Evolutionary conservation across 2,797 vertebrate genomes (phyloP).

Genomic region (Brachymystax lenok): DNA sequence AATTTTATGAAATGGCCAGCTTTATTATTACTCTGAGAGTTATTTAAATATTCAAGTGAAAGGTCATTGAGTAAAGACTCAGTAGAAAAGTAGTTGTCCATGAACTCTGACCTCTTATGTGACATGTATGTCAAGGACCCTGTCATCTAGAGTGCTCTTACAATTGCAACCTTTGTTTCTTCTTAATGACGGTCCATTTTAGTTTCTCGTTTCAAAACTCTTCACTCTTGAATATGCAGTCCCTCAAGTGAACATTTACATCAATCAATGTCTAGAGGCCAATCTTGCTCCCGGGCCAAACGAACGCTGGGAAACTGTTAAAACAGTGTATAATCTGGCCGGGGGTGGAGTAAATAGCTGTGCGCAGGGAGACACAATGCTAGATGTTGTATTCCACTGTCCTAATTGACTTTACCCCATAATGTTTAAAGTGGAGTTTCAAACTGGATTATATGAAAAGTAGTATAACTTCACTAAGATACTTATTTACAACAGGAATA

Average conservation of each 20-base stretch:
- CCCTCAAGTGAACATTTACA: not conserved
- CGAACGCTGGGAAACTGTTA: not conserved
- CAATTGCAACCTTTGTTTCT: not conserved
- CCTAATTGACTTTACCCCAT: not conserved
- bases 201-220: not conserved
- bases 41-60: slow-evolving; percentile 51
- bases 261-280: not conserved
- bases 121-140: too few species aligned
- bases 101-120: slow-evolving; percentile 49
- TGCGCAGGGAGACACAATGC: not conserved
- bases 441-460: not conserved
- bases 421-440: not conserved
- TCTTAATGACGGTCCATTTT: not conserved
- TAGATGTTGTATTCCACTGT: not conserved
- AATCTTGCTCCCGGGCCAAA: not conserved
- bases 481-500: not conserved
- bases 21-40: slow-evolving; percentile 52
- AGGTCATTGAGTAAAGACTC: slow-evolving; percentile 50
- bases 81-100: slow-evolving; percentile 27
- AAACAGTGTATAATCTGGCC: not conserved
- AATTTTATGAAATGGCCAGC: slow-evolving; percentile 62
- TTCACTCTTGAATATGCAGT: not conserved
- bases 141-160: not conserved
- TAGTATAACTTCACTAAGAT: not conserved
- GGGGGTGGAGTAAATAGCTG: not conserved